phyloP scores from a whole-genome alignment of 2,888 invertebrate genomes.

The Hirtodrosophila cameraria region DNA sequence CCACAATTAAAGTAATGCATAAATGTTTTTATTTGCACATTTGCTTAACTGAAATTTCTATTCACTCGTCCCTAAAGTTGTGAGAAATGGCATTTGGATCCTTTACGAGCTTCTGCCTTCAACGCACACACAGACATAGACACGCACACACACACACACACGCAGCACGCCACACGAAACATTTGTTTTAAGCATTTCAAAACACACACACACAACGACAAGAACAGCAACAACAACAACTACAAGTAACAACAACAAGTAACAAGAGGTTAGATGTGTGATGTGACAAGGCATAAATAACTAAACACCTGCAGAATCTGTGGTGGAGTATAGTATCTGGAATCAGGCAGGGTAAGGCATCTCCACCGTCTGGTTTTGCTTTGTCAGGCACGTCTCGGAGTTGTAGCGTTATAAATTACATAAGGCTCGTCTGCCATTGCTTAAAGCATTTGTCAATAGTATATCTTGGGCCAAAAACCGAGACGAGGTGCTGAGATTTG shows the following conservation, averaged over 20 bases:
- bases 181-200: conserved; percentile 52
- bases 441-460: conserved; percentile 73
- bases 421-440: conserved; percentile 58
- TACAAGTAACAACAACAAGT: conserved; percentile 30
- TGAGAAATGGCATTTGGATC: conserved; percentile 50
- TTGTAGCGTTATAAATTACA: conserved; percentile 71
- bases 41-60: conserved; percentile 43
- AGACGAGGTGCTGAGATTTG: conserved; percentile 46
- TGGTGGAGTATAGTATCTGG: conserved; percentile 4
- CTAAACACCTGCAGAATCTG: conserved; percentile 74
- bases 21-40: conserved; percentile 52
- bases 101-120: conserved; percentile 52
- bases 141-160: conserved; percentile 13
- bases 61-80: conserved; percentile 20
- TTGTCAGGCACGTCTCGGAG: conserved; percentile 62
- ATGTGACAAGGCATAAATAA: conserved; percentile 78
- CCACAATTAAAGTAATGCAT: conserved; percentile 49
- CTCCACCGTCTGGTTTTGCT: conserved; percentile 31
- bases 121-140: conserved; percentile 3
- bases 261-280: conserved; percentile 47
- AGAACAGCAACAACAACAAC: conserved; percentile 29
- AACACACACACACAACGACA: conserved; percentile 15
- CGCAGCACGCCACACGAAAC: conserved; percentile 29
- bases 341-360: neutral
- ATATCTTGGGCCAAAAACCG: conserved; percentile 31